Evolutionary conservation across 2,113 vertebrate genomes (phyloP), one percentile per base, ranked within the genome.

Genomic region (Aythya baeri): DNA sequence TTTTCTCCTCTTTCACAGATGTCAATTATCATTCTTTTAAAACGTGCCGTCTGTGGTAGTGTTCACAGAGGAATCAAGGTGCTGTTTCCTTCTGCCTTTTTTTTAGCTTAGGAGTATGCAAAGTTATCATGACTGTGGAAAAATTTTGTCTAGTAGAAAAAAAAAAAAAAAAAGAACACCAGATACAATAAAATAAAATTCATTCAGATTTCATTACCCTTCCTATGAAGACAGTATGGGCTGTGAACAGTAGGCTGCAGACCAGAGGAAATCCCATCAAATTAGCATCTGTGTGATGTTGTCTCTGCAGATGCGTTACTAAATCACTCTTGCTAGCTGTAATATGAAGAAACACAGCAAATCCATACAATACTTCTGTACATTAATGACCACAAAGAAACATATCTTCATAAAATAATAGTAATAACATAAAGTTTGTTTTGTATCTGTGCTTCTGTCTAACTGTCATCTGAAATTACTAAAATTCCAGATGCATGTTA

Each of bases 241-340:
- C 38, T 82, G 27, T 78, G 27, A 36, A 79, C 72, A 41, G 29
- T 62, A 36, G 26, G 58, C 20, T 43, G 8, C 32, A 77, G 71
- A 36, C 3, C 38, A 58, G 2, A 7, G 50, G 58, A 75, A 88
- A 66, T 66, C n/a, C 63, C 49, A 63, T 57, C 65, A 55, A 31
- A 7, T 2, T 73, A 50, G 16, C 14, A 62, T 61, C 38, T 76
- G 4, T 62, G 21, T 75, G 5, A 22, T 0, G 0, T 27, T 17
- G 8, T 55, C 52, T 74, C 36, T 86, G 41, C 34, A 76, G 62
- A 32, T 58, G 36, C 23, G 18, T 58, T 76, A 13, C 49, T 43
- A 29, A 68, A 73, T 32, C 7, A 26, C 26, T 54, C 14, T 4
- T 70, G 9, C 6, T 22, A 36, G 6, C 25, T 66, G 21, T 62